These are phyloP conservation scores for Manacus vitellinus DNA, from an alignment of 2,113 vertebrate species.

Conservation along the genomic window DNA sequence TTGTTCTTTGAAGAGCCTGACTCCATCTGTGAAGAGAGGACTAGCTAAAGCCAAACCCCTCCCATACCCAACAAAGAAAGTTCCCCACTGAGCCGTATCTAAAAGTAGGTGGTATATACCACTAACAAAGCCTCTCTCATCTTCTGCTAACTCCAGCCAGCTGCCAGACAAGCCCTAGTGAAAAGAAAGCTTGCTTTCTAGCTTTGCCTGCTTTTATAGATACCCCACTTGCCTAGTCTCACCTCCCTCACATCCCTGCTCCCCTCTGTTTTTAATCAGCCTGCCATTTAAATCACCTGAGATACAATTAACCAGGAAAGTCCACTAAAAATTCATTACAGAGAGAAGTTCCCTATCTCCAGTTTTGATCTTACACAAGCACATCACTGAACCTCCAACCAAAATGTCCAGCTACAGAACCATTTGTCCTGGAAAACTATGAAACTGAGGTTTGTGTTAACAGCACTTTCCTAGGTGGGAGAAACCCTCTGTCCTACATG, in stretches of 20 bases:
- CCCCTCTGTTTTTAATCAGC: conserved; percentile 7
- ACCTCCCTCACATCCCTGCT: background rate
- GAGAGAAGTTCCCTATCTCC: background rate
- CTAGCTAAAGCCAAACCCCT: conserved; percentile 42
- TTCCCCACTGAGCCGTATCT: background rate
- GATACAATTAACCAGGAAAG: conserved; percentile 13
- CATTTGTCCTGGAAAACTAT: background rate
- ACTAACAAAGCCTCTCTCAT: conserved; percentile 48
- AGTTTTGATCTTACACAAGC: background rate
- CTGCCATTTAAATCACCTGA: background rate
- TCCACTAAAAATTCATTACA: conserved; percentile 16
- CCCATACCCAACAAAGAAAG: conserved; percentile 20
- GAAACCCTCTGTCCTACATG: background rate
- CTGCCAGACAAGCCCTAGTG: background rate
- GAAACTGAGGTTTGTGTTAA: background rate
- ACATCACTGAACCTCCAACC: background rate
- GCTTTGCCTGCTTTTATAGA: background rate
- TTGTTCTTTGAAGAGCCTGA: conserved; percentile 47
- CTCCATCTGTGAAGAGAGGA: conserved; percentile 8
- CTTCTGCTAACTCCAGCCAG: conserved; percentile 15
- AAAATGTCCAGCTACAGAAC: conserved; percentile 5
- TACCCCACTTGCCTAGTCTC: background rate
- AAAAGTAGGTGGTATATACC: conserved; percentile 53
- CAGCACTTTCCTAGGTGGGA: background rate
- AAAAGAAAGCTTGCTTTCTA: background rate